Evolutionary conservation across 1,140 invertebrate genomes (phyloP).

Genomic region (Tetramorium simillimum): DNA sequence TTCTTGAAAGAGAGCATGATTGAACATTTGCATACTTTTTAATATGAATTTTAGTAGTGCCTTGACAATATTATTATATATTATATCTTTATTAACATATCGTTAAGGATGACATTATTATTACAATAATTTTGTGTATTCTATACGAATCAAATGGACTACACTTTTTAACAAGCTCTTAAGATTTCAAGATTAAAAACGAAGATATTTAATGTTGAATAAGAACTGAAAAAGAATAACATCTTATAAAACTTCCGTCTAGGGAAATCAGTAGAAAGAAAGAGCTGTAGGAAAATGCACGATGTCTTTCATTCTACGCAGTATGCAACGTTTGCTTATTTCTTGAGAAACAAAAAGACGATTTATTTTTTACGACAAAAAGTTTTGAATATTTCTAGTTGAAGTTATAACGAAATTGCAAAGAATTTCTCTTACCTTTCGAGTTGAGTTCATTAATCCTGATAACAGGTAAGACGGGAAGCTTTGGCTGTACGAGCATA

Average conservation of each 20-base stretch:
- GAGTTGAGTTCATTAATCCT: conserved; percentile 44
- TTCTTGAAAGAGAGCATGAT: not conserved
- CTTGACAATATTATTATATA: not conserved
- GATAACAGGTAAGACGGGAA: conserved; percentile 23
- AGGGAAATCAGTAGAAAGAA: not conserved
- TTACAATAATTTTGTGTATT: not conserved
- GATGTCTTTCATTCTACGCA: not conserved
- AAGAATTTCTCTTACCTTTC: conserved; percentile 15
- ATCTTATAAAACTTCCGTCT: not conserved
- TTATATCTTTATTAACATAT: not conserved
- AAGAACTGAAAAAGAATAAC: not conserved
- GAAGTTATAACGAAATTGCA: conserved; percentile 39
- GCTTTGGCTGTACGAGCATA: conserved; percentile 37
- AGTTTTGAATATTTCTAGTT: not conserved
- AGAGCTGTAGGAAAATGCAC: not conserved
- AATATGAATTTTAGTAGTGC: not conserved
- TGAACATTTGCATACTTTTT: not conserved
- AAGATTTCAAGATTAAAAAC: not conserved
- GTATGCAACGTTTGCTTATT: not conserved
- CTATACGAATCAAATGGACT: not conserved
- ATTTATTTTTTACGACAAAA: conserved; percentile 7
- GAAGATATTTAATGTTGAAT: not conserved
- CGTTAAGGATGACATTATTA: not conserved
- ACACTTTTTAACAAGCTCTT: not conserved
- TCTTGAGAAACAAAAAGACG: conserved; percentile 2